Percentiles rank a stretch among this genome's conserved stretches.
Evolutionary conservation across 1,140 invertebrate species (phyloP).

Genomic region (Drosophila erecta): DNA sequence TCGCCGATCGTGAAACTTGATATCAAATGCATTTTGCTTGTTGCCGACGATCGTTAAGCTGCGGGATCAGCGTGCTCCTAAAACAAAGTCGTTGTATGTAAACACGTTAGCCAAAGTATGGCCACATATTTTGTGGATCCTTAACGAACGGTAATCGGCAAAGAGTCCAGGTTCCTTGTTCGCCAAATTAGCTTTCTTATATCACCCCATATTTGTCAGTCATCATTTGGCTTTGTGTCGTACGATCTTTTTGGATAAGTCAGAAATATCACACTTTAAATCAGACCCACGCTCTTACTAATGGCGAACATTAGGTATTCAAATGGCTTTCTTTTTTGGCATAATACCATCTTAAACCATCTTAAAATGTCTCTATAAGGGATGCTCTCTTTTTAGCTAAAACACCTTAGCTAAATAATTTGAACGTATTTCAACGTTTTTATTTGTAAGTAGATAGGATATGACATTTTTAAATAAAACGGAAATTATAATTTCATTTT

Average conservation of each 20-base stretch:
- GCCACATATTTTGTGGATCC: slow-evolving; percentile 10
- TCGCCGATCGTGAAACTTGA: slow-evolving; percentile 31
- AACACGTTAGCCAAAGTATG: not conserved
- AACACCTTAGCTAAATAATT: no score
- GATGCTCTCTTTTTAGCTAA: not conserved
- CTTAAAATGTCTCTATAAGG: not conserved
- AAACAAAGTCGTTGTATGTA: slow-evolving; percentile 18
- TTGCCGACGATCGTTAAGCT: slow-evolving; percentile 46
- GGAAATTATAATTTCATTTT: no score
- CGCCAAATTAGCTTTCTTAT: not conserved
- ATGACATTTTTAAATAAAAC: no score
- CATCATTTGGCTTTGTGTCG: not conserved
- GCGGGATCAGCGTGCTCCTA: slow-evolving; percentile 30
- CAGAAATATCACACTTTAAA: not conserved
- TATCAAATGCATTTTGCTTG: slow-evolving; percentile 49
- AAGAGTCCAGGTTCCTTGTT: slow-evolving; percentile 13
- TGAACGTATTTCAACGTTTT: no score
- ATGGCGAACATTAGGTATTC: not conserved
- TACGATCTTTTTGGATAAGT: not conserved
- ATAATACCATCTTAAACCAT: not conserved
- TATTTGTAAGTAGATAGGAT: no score
- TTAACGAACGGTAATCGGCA: slow-evolving; percentile 12
- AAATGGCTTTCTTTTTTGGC: not conserved
- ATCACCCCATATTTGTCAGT: not conserved
- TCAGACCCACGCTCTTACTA: not conserved